Percentiles rank a stretch among this genome's conserved stretches.
phyloP scores from a whole-genome alignment of 2,113 vertebrate genomes.

The Stictonetta naevosa region DNA sequence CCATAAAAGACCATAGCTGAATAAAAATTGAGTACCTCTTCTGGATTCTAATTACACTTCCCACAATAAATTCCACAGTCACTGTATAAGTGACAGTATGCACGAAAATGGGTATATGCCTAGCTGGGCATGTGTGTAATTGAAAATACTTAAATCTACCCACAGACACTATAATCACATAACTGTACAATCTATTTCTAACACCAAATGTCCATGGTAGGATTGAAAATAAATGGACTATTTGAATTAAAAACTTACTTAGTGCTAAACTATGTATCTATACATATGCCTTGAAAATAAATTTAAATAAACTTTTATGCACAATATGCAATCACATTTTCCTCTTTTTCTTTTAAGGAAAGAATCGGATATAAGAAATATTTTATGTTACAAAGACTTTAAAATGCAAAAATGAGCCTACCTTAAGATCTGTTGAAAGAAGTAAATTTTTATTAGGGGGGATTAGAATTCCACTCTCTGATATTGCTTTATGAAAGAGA shows the following conservation, averaged over 20 bases:
- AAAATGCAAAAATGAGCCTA: neutral
- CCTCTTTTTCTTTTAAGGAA: neutral
- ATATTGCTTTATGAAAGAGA: conserved; percentile 63
- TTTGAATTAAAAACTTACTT: neutral
- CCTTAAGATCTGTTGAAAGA: conserved; percentile 9
- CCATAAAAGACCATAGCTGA: neutral
- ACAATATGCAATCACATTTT: neutral
- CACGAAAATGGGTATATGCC: neutral
- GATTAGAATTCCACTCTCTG: conserved; percentile 50
- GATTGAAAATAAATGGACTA: neutral
- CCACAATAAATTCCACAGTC: neutral
- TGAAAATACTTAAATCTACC: neutral
- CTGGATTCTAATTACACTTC: neutral
- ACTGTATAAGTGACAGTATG: neutral
- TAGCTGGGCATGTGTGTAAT: neutral
- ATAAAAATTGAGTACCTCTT: neutral
- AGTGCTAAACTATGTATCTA: neutral
- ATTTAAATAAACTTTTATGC: neutral
- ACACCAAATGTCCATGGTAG: neutral
- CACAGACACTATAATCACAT: neutral
- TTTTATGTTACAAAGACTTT: neutral
- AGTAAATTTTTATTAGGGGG: neutral
- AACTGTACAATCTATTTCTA: neutral
- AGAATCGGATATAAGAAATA: neutral
- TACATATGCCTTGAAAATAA: neutral